phyloP scores from a whole-genome alignment of 2,797 vertebrate genomes.

The Enoplosus armatus region DNA sequence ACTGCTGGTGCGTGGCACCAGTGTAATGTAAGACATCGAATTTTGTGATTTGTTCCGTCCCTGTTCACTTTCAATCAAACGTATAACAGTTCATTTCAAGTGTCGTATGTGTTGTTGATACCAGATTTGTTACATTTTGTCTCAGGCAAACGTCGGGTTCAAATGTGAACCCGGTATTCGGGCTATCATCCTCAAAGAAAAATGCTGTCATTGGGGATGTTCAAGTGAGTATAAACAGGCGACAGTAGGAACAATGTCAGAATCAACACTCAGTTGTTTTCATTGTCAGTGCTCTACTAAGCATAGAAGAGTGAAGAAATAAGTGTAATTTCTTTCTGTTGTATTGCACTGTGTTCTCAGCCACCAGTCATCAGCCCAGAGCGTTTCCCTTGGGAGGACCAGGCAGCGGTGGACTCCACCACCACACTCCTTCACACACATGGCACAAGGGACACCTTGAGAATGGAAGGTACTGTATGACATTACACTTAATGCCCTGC shows the following conservation, averaged over 20 bases:
- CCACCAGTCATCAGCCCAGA: slow-evolving; percentile 74
- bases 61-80: neutral
- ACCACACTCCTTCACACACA: slow-evolving; percentile 84
- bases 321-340: neutral
- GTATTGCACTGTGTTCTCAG: slow-evolving; percentile 68
- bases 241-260: neutral
- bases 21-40: neutral
- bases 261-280: neutral
- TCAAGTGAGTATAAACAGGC: slow-evolving; percentile 70
- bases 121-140: slow-evolving; percentile 33
- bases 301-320: neutral
- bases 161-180: slow-evolving; percentile 51
- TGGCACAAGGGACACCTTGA: slow-evolving; percentile 67
- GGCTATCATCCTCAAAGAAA: slow-evolving; percentile 72
- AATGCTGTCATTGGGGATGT: slow-evolving; percentile 57
- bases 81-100: neutral
- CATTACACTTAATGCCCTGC: neutral
- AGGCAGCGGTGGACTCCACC: slow-evolving; percentile 82
- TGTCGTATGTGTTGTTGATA: neutral
- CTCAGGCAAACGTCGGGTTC: slow-evolving; percentile 81
- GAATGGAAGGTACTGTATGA: slow-evolving; percentile 73
- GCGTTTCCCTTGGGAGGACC: slow-evolving; percentile 77
- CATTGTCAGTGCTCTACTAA: neutral
- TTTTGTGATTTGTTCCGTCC: neutral
- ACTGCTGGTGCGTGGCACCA: too few species aligned